Base-by-base conservation (phyloP, 1,140 invertebrate species). In the Berghia stephanieae region DNA sequence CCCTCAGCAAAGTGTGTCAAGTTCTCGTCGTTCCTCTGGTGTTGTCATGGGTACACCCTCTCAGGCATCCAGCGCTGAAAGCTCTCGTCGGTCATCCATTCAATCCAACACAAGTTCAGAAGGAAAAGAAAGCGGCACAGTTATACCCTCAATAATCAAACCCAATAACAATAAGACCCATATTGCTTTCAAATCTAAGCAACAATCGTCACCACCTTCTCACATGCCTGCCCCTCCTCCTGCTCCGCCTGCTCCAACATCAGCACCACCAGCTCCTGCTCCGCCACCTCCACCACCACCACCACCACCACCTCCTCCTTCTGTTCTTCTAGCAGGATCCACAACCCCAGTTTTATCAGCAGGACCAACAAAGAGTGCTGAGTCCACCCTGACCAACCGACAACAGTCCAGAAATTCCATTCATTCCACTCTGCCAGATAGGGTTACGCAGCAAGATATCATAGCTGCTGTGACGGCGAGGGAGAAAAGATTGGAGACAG, bases 391-490 rank as follows among this genome's bases (percentile, higher is more conserved):
- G 2, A 43, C 13, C 8, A 34, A 40, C 2, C 72, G 72, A 34
- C 52, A 27, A n/a, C 52, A 75, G 36, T 34, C 31, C n/a, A 2
- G 34, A 10, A 13, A 49, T 21, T 2, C n/a, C 70, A 13, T 8
- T 46, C 2, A 36, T n/a, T n/a, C 46, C 21, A 34, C n/a, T 55
- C 34, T 73, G 34, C 72, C 31, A 31, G 27, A 21, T 27, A 55
- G 73, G 4, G 78, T 82, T 13, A 74, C 79, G 34, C 43, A 77
- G 2, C 57, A 63, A 3, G 85, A 84, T 49, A 84, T 87, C 27
- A 60, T 85, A 69, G 83, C 82, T 49, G 86, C 85, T 49, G 85
- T 85, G 21, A 75, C 74, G 16, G 78, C 83, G 69, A 63, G 86
- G 27, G 77, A 82, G 57, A 75, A 75, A 38, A 80, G 86, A 43